These are phyloP conservation scores for Glaucidium brasilianum DNA, from an alignment of 2,113 vertebrate genomes.

Conservation along the genomic window DNA sequence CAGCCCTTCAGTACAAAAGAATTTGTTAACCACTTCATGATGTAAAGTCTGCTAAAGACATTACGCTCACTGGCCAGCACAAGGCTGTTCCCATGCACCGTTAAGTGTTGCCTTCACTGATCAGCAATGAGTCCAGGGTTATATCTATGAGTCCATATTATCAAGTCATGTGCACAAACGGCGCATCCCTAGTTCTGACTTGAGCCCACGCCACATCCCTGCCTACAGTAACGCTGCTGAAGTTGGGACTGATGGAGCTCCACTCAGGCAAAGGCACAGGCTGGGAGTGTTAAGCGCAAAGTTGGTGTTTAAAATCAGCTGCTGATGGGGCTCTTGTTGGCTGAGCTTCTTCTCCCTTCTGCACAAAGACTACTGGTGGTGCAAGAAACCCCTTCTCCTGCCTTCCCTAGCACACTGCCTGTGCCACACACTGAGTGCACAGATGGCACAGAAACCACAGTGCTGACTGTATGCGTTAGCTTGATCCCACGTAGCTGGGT, in stretches of 20 bases:
- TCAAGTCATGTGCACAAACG: background rate
- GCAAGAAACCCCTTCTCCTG: background rate
- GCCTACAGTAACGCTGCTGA: background rate
- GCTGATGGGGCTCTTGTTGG: background rate
- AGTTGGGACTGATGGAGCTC: background rate
- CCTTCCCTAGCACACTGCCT: background rate
- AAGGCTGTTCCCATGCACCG: background rate
- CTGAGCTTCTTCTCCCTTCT: background rate
- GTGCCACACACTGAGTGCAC: accelerated
- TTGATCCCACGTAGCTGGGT: accelerated
- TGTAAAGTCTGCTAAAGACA: slow-evolving; percentile 51
- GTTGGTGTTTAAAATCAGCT: background rate
- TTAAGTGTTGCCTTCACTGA: background rate
- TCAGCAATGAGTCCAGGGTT: background rate
- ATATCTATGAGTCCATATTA: background rate
- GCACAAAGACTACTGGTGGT: background rate
- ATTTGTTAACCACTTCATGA: slow-evolving; percentile 53
- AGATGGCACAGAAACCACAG: background rate
- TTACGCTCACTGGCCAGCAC: background rate
- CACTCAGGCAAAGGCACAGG: background rate
- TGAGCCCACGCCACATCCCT: accelerated
- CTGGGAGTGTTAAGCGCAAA: background rate
- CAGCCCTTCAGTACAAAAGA: slow-evolving; percentile 68
- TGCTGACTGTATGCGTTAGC: background rate
- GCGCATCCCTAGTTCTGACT: background rate